Base-by-base conservation (phyloP, 2,888 invertebrate species). In the Leptarthrus brevirostris region DNA sequence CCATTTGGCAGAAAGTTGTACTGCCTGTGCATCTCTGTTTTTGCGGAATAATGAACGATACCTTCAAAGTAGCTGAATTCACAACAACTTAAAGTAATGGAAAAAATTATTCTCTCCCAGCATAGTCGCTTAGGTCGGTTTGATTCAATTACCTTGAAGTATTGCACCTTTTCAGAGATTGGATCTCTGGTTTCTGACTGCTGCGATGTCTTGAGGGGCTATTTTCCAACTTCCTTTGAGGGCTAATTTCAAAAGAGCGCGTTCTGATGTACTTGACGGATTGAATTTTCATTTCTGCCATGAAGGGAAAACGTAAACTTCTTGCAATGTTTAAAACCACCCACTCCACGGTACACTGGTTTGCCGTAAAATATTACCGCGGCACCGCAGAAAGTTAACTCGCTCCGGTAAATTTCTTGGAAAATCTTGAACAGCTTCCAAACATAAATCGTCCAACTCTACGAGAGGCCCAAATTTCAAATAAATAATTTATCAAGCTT, bases 131-230 rank as follows among this genome's bases (percentile, higher is more conserved):
- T 44, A 47, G 64, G 64, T 47, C 36, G 47, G 44, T 64, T 64
- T 64, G 64, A 64, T 64, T 64, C 64, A 64, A 64, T 64, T 64
- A 64, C 44, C 34, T 44, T 64, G 44, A 64, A 24, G 64, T 47
- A 64, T 64, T 64, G 64, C 64, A 64, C 64, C 64, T 44, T 26
- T 20, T 64, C 24, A 24, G n/a, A 26, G 54, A 54, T 54, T 26
- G 54, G n/a, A 26, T 24, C 16, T n/a, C 14, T 26, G 44, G 24
- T 1, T 64, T 14, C 64, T 44, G 1, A 2, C 64, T 47, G 64
- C 12, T 24, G 44, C 22, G 20, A 24, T 44, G 14, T 24, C 12
- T 6, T 4, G 44, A 14, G 22, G 5, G 14, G 44, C 24, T 6
- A 40, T 40, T 12, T n/a, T 40, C 40, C 8, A 40, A 40, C 47